Conservation (phyloP, 2,113 vertebrate species). For the Orycteropus afer region DNA sequence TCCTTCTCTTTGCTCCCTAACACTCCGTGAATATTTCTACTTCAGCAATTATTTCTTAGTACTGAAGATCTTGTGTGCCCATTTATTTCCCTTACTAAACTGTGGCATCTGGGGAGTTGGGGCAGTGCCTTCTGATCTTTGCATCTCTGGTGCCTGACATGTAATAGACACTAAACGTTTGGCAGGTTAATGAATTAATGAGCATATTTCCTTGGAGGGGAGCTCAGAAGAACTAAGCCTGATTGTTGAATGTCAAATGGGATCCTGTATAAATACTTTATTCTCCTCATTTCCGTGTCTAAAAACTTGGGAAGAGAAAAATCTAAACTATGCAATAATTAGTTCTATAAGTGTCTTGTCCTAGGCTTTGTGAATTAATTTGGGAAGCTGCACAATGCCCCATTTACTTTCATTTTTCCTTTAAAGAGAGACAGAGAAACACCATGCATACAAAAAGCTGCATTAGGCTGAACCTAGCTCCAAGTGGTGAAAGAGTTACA, state of each 20-base stretch:
- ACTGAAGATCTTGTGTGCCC: background rate
- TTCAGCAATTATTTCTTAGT: background rate
- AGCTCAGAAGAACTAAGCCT: background rate
- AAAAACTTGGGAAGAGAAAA: slow-evolving; percentile 33
- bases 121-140: slow-evolving; percentile 17
- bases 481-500: slow-evolving; percentile 66
- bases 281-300: background rate
- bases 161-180: slow-evolving; percentile 5
- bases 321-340: slow-evolving; percentile 40
- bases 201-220: background rate
- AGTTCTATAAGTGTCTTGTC: slow-evolving; percentile 65
- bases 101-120: background rate
- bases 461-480: slow-evolving; percentile 33
- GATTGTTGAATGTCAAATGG: background rate
- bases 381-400: slow-evolving; percentile 61
- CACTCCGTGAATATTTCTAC: background rate
- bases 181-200: slow-evolving; percentile 56
- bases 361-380: slow-evolving; percentile 75
- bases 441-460: slow-evolving; percentile 67
- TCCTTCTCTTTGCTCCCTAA: background rate
- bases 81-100: background rate
- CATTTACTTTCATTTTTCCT: slow-evolving; percentile 72
- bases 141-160: background rate
- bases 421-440: slow-evolving; percentile 68
- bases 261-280: background rate